phyloP scores from a whole-genome alignment of 2,113 vertebrate species.

The Ammodytes marinus region DNA sequence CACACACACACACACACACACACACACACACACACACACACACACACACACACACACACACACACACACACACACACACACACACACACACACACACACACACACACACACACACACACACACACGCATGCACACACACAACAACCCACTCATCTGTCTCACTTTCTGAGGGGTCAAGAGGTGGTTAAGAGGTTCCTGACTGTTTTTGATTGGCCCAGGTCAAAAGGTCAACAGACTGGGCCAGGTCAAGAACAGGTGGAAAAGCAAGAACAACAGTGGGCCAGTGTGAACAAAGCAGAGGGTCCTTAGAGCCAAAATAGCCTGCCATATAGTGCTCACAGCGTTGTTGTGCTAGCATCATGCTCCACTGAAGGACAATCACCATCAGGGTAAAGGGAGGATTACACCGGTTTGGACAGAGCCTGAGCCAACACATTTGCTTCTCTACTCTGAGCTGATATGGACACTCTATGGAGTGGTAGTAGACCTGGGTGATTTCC shows the following conservation, averaged over 20 bases:
- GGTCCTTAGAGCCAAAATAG: conserved; percentile 6
- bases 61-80: conserved; percentile 8
- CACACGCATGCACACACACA: conserved; percentile 15
- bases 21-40: neutral
- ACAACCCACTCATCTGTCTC: conserved; percentile 33
- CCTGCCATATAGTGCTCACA: conserved; percentile 12
- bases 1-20: too few species aligned
- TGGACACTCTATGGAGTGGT: neutral
- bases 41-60: conserved; percentile 18
- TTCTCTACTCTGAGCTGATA: conserved; percentile 9
- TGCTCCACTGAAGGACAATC: conserved; percentile 38
- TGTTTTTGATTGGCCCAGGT: conserved; percentile 35
- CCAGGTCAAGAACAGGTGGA: conserved; percentile 49
- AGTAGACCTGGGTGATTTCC: neutral
- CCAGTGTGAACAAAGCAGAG: conserved; percentile 25
- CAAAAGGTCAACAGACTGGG: conserved; percentile 54
- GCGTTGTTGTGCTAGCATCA: neutral
- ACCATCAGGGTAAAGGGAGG: conserved; percentile 23
- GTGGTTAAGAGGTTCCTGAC: conserved; percentile 55
- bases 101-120: conserved; percentile 9
- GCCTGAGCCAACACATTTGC: conserved; percentile 3
- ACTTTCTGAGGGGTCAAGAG: conserved; percentile 52
- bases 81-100: conserved; percentile 13
- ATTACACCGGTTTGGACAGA: conserved; percentile 26
- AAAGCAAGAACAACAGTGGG: conserved; percentile 8